phyloP scores from a whole-genome alignment of 2,113 vertebrate species.

The Catharus minimus region DNA sequence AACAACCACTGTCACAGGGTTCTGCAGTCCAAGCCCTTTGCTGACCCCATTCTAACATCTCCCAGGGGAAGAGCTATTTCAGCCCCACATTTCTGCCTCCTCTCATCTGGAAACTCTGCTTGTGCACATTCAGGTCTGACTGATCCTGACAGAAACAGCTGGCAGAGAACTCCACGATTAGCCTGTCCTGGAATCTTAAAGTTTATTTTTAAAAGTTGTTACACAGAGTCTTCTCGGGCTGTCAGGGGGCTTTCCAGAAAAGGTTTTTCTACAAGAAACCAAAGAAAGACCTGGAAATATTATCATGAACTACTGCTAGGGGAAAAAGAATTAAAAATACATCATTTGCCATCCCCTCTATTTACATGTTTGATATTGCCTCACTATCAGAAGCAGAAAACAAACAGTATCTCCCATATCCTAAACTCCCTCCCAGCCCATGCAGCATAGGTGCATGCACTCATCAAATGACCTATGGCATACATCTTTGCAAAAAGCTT shows the following conservation, averaged over 20 bases:
- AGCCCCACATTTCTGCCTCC: not conserved
- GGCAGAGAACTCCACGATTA: not conserved
- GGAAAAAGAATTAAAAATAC: not conserved
- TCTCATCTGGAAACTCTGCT: not conserved
- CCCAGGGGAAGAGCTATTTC: not conserved
- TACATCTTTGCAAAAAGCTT: not conserved
- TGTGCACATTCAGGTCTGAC: rapidly evolving
- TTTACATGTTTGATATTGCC: not conserved
- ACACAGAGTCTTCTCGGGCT: not conserved
- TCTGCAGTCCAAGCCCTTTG: not conserved
- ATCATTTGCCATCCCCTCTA: not conserved
- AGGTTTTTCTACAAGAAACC: not conserved
- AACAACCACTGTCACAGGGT: rapidly evolving
- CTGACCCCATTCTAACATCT: not conserved
- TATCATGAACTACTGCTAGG: not conserved
- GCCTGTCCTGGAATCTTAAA: not conserved
- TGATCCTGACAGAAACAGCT: constrained; percentile 14
- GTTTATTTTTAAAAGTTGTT: constrained; percentile 50
- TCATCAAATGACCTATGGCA: not conserved
- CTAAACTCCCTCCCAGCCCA: not conserved
- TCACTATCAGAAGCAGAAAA: not conserved
- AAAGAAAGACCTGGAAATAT: not conserved
- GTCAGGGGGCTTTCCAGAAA: not conserved
- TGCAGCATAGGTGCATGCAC: not conserved
- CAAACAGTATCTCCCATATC: not conserved